phyloP scores from a whole-genome alignment of 2,888 invertebrate species.

The Allophyes oxyacanthae region DNA sequence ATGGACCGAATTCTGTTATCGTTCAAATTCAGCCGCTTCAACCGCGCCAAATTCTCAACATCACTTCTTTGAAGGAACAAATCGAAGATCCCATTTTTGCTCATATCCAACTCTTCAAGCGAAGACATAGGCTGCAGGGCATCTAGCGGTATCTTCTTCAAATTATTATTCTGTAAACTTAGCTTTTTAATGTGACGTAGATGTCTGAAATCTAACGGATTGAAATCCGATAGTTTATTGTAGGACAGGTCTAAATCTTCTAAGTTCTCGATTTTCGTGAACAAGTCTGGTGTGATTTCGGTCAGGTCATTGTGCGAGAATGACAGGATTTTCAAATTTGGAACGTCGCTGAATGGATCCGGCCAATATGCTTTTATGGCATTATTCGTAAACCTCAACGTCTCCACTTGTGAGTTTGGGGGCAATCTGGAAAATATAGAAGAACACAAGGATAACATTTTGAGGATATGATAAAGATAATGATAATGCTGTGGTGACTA shows the following conservation, averaged over 20 bases:
- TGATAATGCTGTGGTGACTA: too few relatives aligned
- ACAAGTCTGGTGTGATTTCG: slow-evolving; percentile 81
- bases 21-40: slow-evolving; percentile 84
- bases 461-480: too few relatives aligned
- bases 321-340: slow-evolving; percentile 79
- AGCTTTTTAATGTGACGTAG: slow-evolving; percentile 76
- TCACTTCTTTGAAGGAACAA: slow-evolving; percentile 74
- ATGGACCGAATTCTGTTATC: slow-evolving; percentile 83
- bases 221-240: slow-evolving; percentile 82
- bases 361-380: slow-evolving; percentile 84
- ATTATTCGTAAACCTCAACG: slow-evolving; percentile 80
- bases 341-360: slow-evolving; percentile 79
- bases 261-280: slow-evolving; percentile 78
- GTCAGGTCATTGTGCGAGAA: slow-evolving; percentile 85
- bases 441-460: neutral
- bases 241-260: slow-evolving; percentile 87
- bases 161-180: slow-evolving; percentile 82
- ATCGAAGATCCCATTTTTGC: slow-evolving; percentile 82
- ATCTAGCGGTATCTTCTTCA: slow-evolving; percentile 79
- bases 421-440: slow-evolving; percentile 77
- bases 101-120: slow-evolving; percentile 84
- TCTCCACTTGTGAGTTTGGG: slow-evolving; percentile 79
- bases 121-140: slow-evolving; percentile 75
- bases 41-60: slow-evolving; percentile 64
- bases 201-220: slow-evolving; percentile 77